Conservation (phyloP, 2,888 invertebrate genomes). For the Dermolepida albohirtum region DNA sequence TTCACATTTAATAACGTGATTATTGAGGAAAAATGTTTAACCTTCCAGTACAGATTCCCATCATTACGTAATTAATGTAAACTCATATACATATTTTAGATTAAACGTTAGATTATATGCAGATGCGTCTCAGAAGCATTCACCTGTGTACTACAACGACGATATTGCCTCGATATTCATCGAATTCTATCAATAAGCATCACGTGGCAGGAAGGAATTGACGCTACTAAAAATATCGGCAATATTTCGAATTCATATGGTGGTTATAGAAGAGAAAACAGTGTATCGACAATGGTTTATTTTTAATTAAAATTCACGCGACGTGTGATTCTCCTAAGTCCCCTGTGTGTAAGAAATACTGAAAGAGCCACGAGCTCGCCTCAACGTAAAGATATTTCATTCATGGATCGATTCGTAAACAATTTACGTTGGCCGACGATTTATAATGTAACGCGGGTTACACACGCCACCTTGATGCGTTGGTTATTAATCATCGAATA, state of each 20-base stretch:
- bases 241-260: slow-evolving; percentile 2
- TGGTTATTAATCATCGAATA: too few species aligned
- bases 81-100: background rate
- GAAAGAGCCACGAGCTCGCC: slow-evolving; percentile 11
- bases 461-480: too few species aligned
- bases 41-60: too few species aligned
- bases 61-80: too few species aligned
- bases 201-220: slow-evolving; percentile 32
- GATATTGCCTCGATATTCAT: background rate
- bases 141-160: too few species aligned
- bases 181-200: slow-evolving; percentile 3
- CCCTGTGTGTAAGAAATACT: slow-evolving; percentile 8
- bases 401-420: slow-evolving; percentile 2
- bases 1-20: too few species aligned
- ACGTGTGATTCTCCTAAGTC: slow-evolving; percentile 8
- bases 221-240: slow-evolving; percentile 23
- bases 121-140: too few species aligned
- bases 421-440: too few species aligned
- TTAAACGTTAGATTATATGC: background rate
- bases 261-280: background rate
- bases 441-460: too few species aligned
- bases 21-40: too few species aligned
- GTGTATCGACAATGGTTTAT: too few species aligned
- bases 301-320: slow-evolving; percentile 5
- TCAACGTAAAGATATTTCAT: slow-evolving; percentile 10